phyloP scores from a whole-genome alignment of 2,888 invertebrate species.

The Hesperia comma region DNA sequence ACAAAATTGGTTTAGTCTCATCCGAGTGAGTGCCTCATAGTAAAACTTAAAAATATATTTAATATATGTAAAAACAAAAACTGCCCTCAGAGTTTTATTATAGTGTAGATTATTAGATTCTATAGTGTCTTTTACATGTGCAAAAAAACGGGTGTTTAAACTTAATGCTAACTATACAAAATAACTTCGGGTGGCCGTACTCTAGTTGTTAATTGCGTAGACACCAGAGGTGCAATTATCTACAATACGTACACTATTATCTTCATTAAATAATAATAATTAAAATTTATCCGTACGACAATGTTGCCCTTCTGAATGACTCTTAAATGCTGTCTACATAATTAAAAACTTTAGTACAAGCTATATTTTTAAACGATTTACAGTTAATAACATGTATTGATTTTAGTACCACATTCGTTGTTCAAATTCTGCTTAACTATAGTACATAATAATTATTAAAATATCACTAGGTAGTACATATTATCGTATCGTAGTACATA shows the following conservation, averaged over 20 bases:
- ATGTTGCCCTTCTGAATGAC: too few relatives aligned
- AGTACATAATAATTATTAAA: too few relatives aligned
- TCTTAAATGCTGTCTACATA: background rate
- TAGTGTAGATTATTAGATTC: background rate
- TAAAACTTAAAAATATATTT: too few relatives aligned
- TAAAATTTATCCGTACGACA: too few relatives aligned
- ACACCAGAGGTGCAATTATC: background rate
- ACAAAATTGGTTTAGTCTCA: too few relatives aligned
- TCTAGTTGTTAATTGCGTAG: background rate
- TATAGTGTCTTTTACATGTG: slow-evolving; percentile 7
- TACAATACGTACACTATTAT: too few relatives aligned
- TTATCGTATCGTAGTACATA: too few relatives aligned
- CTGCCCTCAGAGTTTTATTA: too few relatives aligned
- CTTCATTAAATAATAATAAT: too few relatives aligned
- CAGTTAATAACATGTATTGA: background rate
- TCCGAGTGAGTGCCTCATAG: too few relatives aligned
- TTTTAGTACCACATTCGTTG: slow-evolving; percentile 10
- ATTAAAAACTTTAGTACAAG: background rate
- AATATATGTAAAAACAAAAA: too few relatives aligned
- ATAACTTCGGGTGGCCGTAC: background rate
- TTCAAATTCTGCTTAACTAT: background rate
- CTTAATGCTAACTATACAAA: background rate
- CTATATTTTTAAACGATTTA: background rate
- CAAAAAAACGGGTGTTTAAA: slow-evolving; percentile 21
- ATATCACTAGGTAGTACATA: background rate